Evolutionary conservation across 2,113 vertebrate species (phyloP), one percentile per base, ranked within the genome.

Genomic region (Odontophorus gujanensis): DNA sequence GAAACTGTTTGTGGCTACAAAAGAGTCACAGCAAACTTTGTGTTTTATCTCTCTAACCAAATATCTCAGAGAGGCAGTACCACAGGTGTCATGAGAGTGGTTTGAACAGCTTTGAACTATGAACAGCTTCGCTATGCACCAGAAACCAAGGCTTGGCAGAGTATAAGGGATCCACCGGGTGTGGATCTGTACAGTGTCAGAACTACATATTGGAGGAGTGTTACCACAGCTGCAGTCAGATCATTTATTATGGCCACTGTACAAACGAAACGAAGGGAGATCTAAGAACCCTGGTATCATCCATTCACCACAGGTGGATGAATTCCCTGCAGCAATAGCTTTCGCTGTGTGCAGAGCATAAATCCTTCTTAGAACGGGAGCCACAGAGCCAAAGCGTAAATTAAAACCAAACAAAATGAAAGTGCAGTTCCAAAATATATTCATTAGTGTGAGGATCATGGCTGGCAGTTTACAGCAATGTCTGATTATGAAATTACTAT

Each of bases 401-500:
- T 94, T 83, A 92, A 83, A 88, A 38, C 38, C 53, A 77, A 55
- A 17, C 69, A 75, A 83, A 92, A 83, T 48, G 45, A 81, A 90
- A 90, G 74, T 0, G 0, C 36, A 26, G 32, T 67, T 71, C n/a
- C 25, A 68, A 94, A 81, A 94, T 62, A 50, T 62, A 88, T 32
- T 84, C 38, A 75, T 82, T 82, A 48, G 15, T 93, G 53, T 61
- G 80, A 78, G 68, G 53, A 95, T 92, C 67, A 81, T 91, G 87
- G 57, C 74, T 79, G 90, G 66, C 72, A 91, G 87, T 95, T 94
- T 91, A 66, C 51, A 85, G 73, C 40, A 72, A 53, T 93, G 83
- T 77, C 96, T 91, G 91, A 81, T 94, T 81, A 72, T 77, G 67
- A 91, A 83, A 95, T 97, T 97, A 75, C 95, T 92, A 96, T 97